These are phyloP conservation scores for Etheostoma perlongum DNA, from an alignment of 2,797 vertebrate species.

Conservation along the genomic window DNA sequence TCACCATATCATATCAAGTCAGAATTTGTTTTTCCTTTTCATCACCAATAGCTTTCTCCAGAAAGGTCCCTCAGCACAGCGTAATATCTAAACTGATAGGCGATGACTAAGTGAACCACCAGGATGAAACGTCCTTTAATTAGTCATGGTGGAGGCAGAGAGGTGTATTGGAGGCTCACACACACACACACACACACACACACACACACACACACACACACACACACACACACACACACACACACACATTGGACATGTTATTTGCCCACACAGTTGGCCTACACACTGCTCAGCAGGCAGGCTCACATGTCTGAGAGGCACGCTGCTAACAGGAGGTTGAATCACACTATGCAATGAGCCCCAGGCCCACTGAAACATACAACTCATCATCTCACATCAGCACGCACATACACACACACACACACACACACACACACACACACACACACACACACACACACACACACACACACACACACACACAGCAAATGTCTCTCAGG, in stretches of 20 bases:
- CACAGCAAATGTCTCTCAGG: conserved; percentile 17
- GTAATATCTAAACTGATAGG: not conserved
- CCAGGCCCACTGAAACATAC: conserved; percentile 44
- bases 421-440: not conserved
- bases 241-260: not conserved
- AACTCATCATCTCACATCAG: conserved; percentile 49
- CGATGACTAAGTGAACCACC: conserved; percentile 29
- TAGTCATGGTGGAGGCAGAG: conserved; percentile 28
- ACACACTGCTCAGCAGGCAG: conserved; percentile 24
- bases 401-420: not conserved
- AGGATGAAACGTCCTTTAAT: conserved; percentile 28
- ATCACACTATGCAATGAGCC: conserved; percentile 55
- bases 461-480: not conserved
- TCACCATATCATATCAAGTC: not conserved
- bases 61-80: not conserved
- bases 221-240: not conserved
- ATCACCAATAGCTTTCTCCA: no score
- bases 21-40: not conserved
- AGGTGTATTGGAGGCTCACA: conserved; percentile 2
- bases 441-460: not conserved
- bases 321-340: conserved; percentile 51
- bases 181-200: conserved; percentile 3
- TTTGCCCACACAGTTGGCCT: conserved; percentile 48
- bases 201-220: conserved; percentile 1
- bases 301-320: conserved; percentile 48